A percentile compares a stretch with the other conserved stretches of the same genome.
phyloP scores from a whole-genome alignment of 2,797 vertebrate species.

The Poecilia gillii region DNA sequence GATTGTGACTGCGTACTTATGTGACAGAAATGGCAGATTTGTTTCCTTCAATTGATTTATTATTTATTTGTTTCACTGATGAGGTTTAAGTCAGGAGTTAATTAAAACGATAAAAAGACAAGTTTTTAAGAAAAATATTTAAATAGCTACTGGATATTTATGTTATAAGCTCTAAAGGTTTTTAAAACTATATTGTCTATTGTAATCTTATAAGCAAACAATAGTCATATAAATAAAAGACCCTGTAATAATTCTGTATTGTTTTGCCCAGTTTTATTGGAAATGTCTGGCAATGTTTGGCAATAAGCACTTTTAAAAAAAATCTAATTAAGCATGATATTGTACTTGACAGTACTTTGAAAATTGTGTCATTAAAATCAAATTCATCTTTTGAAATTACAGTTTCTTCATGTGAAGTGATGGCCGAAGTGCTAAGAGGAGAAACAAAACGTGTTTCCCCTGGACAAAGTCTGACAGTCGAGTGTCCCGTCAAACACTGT shows the following conservation, averaged over 20 bases:
- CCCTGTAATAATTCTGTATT: background rate
- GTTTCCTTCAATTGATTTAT: background rate
- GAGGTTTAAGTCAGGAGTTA: too few relatives aligned
- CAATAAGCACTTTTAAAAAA: background rate
- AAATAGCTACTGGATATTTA: background rate
- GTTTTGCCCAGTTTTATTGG: background rate
- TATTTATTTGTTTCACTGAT: too few relatives aligned
- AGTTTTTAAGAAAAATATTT: background rate
- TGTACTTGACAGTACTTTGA: background rate
- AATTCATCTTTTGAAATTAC: constrained; percentile 12
- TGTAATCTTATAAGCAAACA: background rate
- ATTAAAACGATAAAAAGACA: background rate
- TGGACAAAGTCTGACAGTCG: constrained; percentile 18
- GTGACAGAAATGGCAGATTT: background rate
- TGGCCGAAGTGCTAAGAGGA: background rate
- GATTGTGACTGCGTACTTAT: background rate
- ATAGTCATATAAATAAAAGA: background rate
- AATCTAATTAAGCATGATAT: background rate
- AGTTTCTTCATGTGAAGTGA: constrained; percentile 47
- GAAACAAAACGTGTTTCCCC: background rate
- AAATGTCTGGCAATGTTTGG: background rate
- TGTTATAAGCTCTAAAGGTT: background rate
- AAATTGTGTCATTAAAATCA: background rate
- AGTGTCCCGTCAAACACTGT: constrained; percentile 55
- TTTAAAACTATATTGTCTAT: background rate